phyloP scores from a whole-genome alignment of 2,113 vertebrate genomes.

The Colossoma macropomum region DNA sequence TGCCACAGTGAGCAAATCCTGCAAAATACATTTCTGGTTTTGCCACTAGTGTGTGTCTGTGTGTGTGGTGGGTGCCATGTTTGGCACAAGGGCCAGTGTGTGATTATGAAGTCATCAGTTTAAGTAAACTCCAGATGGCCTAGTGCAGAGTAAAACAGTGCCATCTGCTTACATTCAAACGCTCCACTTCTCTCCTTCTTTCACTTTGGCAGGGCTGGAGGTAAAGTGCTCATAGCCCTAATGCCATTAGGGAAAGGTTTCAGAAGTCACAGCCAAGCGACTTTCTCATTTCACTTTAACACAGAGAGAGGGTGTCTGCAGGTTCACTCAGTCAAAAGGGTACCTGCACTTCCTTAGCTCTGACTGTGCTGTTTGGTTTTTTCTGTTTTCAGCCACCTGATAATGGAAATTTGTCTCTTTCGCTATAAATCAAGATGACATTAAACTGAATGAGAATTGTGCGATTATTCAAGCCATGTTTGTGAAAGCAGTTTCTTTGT shows the following conservation, averaged over 20 bases:
- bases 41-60: slow-evolving; percentile 33
- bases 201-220: slow-evolving; percentile 72
- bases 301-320: slow-evolving; percentile 57
- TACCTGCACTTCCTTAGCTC: slow-evolving; percentile 34
- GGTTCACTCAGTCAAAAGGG: slow-evolving; percentile 49
- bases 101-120: slow-evolving; percentile 83
- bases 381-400: slow-evolving; percentile 25
- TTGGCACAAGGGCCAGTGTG: slow-evolving; percentile 73
- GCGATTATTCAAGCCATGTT: background rate
- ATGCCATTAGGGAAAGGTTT: slow-evolving; percentile 82
- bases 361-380: background rate
- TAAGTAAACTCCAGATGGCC: slow-evolving; percentile 82
- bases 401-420: slow-evolving; percentile 6
- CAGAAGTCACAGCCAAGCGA: slow-evolving; percentile 80
- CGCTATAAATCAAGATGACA: slow-evolving; percentile 24
- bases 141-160: slow-evolving; percentile 80
- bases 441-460: background rate
- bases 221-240: slow-evolving; percentile 74
- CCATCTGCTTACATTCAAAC: slow-evolving; percentile 83
- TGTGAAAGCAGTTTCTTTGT: background rate
- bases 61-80: slow-evolving; percentile 67
- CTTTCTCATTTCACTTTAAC: slow-evolving; percentile 71
- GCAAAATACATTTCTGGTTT: slow-evolving; percentile 8
- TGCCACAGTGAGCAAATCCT: slow-evolving; percentile 5
- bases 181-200: slow-evolving; percentile 64